Evolutionary conservation across 2,888 invertebrate genomes (phyloP), one percentile per base, ranked within the genome.

Genomic region (Tenthredo distinguenda): DNA sequence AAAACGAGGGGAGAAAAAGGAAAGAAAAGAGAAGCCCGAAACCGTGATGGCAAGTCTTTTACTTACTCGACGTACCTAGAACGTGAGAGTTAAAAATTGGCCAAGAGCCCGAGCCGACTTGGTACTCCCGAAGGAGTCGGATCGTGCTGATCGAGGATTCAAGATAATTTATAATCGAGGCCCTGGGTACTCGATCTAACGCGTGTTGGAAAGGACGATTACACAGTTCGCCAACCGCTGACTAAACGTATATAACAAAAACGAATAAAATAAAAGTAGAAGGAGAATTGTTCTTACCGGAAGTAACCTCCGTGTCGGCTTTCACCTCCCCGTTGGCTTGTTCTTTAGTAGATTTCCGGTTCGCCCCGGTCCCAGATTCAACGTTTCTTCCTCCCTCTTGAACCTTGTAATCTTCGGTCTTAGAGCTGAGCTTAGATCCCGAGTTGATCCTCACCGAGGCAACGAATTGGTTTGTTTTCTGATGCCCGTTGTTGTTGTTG

Each of bases 261-360:
- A 43, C 12, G 43, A 26, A 10, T 10, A 43, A 21, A 21, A 74
- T 74, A 74, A 68, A n/a, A 50, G 9, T 9, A 21, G 5, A 77
- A 31, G 26, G 7, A 55, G 31, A 77, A 50, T 18, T 37, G 62
- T 62, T 65, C 91, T 91, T 88, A 91, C 91, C 91, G 87, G 90
- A 91, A 88, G 90, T 89, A 87, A 87, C 86, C 87, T 91, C 91
- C 87, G 88, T 88, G 87, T 91, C 91, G 88, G 87, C 86, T 87
- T 91, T 91, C 88, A 91, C 90, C 86, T 91, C 91, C 87, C 90
- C 91, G 84, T 87, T 88, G 68, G 84, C 79, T 47, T 83, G 87
- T 84, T 88, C 88, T 84, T 88, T 88, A 68, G 84, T 86, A 76
- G 87, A 87, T 86, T 87, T 72, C 86, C 87, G 47, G 85, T 34